phyloP scores from a whole-genome alignment of 2,797 vertebrate species.

The Jordanella pulchra region DNA sequence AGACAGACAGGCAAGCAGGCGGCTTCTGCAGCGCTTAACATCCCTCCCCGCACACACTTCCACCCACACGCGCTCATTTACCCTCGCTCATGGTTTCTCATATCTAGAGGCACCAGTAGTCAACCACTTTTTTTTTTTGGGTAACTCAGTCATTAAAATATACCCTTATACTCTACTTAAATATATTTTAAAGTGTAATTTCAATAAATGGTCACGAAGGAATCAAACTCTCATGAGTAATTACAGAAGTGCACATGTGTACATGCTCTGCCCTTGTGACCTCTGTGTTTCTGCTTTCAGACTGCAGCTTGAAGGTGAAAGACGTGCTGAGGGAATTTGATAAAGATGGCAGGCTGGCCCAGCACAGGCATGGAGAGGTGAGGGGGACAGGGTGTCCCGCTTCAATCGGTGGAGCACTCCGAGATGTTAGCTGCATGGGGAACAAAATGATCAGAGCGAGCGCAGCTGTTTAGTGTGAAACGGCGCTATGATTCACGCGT shows the following conservation, averaged over 20 bases:
- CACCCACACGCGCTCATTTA: slow-evolving; percentile 57
- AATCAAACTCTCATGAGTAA: not conserved
- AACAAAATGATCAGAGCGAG: slow-evolving; percentile 17
- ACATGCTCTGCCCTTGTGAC: slow-evolving; percentile 41
- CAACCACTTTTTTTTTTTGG: slow-evolving; percentile 35
- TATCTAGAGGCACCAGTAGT: slow-evolving; percentile 54
- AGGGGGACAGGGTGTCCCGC: slow-evolving; percentile 64
- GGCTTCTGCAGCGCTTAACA: slow-evolving; percentile 60
- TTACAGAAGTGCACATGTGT: not conserved
- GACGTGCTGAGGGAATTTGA: slow-evolving; percentile 89
- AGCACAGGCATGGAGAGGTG: slow-evolving; percentile 87
- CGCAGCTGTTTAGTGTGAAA: slow-evolving; percentile 25
- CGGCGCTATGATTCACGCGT: slow-evolving; percentile 22
- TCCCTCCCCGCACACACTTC: slow-evolving; percentile 46
- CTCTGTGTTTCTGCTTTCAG: slow-evolving; percentile 71
- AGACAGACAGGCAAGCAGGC: slow-evolving; percentile 50
- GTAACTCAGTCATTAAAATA: slow-evolving; percentile 16
- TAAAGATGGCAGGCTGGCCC: slow-evolving; percentile 82
- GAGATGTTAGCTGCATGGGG: slow-evolving; percentile 14
- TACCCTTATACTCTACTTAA: slow-evolving; percentile 2
- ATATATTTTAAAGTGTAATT: not conserved
- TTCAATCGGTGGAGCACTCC: slow-evolving; percentile 26
- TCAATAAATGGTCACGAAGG: not conserved
- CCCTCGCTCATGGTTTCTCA: slow-evolving; percentile 52
- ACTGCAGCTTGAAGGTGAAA: slow-evolving; percentile 90